Base-by-base conservation (phyloP, 2,113 vertebrate genomes). In the Gymnocephalus cernua region DNA sequence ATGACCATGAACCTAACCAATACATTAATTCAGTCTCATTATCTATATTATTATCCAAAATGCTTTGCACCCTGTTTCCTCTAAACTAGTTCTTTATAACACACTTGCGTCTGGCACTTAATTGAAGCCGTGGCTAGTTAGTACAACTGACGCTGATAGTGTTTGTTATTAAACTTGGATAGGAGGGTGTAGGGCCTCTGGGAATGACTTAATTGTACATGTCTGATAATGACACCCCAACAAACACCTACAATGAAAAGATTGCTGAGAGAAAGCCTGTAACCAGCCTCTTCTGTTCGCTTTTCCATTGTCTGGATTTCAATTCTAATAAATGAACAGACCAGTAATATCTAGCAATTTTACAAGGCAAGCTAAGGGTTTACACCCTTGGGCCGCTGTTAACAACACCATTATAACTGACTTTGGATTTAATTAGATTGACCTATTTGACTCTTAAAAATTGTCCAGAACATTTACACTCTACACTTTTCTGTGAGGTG, bases 1-100 rank as follows among this genome's bases (percentile, higher is more conserved):
- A 50, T 77, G 44, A 85, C 80, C 84, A 82, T 86, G 81, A 74
- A 83, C 84, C 86, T 91, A 92, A 91, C 88, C 86, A 77, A 72
- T 54, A 85, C 74, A 91, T 89, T 89, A 91, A 91, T 91, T 88
- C 80, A 87, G 83, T 82, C 73, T 86, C 82, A 77, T 84, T 83
- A 56, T 41, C 76, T 86, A 86, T 85, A 90, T 77, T 85, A 82
- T 79, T 85, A 25, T 71, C 77, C 73, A 44, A 89, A 90, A 88
- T 73, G 83, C 90, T 91, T 93, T 89, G 69, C 86, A 87, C 71
- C 91, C 78, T 88, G 57, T 86, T 82, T 74, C 76, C 72, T 82
- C 83, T 87, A 57, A 91, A 90, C 85, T 68, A 88, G 81, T 77
- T 69, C 25, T 83, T 51, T 69, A 64, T 90, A 92, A 92, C 92